Base-by-base conservation (phyloP, 1,140 invertebrate genomes). In the Agrypnia vestita region DNA sequence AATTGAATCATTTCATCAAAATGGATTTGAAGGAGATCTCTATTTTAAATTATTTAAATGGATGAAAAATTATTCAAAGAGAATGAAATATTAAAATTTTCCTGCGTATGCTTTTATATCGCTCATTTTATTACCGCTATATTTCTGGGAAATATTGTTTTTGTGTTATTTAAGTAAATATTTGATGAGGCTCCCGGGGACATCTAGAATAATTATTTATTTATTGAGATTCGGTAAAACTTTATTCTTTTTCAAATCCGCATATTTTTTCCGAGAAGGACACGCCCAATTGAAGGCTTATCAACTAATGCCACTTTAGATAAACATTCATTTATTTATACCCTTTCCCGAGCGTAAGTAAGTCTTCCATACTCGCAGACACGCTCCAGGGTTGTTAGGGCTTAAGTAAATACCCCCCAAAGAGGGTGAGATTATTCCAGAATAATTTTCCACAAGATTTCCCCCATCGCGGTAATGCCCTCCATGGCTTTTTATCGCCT, bases 381-480 rank as follows among this genome's bases (percentile, higher is more conserved):
- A 53, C 46, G 61, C 76, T 76, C 44, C 56, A 49, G 12, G 47
- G 46, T 69, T 77, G 76, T 77, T 55, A 77, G 25, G 61, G 61
- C 76, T 77, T 77, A 77, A 69, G 21, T 77, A 69, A 77, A 77
- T 77, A 77, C 76, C 76, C 47, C 53, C 44, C 51, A 6, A 73
- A 73, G 69, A 73, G 56, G 56, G 51, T 49, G 62, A 72, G 76
- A 78, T 78, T 81, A 78, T 81, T 69, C 56, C 72, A 61, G 69
- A 72, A 82, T 82, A 82, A 82, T 82, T 82, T 82, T 82, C 80
- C 80, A 78, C 77, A 53, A 82, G 71, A 82, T 82, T 82, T 82
- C 80, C 55, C 64, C 64, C 76, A 13, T 76, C 35, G 1, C 64
- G 19, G 53, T 78, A 72, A 78, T 78, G 21, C 77, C 21, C 25